phyloP scores from a whole-genome alignment of 2,113 vertebrate species.

The Gila orcuttii region DNA sequence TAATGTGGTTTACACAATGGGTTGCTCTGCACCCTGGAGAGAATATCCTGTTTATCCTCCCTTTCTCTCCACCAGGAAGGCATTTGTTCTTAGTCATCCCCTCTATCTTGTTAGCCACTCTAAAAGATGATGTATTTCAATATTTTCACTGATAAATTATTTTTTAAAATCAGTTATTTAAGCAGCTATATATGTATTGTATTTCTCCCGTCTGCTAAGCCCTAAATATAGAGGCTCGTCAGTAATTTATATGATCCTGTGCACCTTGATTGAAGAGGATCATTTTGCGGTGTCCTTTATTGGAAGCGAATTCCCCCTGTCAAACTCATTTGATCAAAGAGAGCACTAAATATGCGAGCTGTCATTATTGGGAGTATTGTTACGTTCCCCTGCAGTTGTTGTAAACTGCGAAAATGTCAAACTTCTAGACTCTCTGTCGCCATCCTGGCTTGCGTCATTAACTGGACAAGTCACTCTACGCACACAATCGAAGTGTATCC shows the following conservation, averaged over 20 bases:
- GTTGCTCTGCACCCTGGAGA: slow-evolving; percentile 61
- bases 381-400: slow-evolving; percentile 78
- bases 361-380: slow-evolving; percentile 68
- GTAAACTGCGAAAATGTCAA: slow-evolving; percentile 86
- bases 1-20: slow-evolving; percentile 56
- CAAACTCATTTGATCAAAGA: slow-evolving; percentile 34
- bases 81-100: not conserved
- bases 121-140: not conserved
- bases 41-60: slow-evolving; percentile 71
- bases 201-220: not conserved
- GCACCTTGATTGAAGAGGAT: slow-evolving; percentile 39
- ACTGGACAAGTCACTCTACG: slow-evolving; percentile 76
- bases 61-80: slow-evolving; percentile 15
- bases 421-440: slow-evolving; percentile 84
- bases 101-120: not conserved
- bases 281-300: slow-evolving; percentile 16
- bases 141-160: not conserved
- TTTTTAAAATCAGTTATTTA: not conserved
- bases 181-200: not conserved
- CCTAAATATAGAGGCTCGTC: not conserved
- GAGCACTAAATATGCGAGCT: slow-evolving; percentile 55
- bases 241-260: not conserved
- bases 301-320: not conserved
- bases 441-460: slow-evolving; percentile 83
- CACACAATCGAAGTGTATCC: slow-evolving; percentile 75